These are phyloP conservation scores for Cryptocephalus primarius DNA, from an alignment of 2,888 invertebrate species.

Conservation along the genomic window DNA sequence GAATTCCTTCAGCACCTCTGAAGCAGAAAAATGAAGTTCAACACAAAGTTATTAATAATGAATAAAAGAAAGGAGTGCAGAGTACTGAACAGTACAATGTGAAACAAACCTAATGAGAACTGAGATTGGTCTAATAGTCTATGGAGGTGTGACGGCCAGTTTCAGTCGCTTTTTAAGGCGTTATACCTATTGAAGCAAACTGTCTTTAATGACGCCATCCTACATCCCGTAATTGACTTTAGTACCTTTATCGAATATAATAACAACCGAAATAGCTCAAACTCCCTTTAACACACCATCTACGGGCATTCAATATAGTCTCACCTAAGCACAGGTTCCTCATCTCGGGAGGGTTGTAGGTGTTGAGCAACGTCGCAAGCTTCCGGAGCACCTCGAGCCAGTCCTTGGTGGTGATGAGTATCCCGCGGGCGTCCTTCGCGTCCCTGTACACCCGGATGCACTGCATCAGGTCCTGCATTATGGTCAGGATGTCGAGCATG, in stretches of 20 bases:
- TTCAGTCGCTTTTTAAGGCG: no score
- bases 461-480: slow-evolving; percentile 61
- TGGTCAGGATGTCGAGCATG: slow-evolving; percentile 70
- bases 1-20: slow-evolving; percentile 67
- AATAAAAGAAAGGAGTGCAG: not conserved
- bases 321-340: slow-evolving; percentile 67
- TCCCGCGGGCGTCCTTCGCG: slow-evolving; percentile 53
- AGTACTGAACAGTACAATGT: no score
- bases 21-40: slow-evolving; percentile 14
- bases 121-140: no score
- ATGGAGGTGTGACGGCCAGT: no score
- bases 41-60: not conserved
- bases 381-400: slow-evolving; percentile 82
- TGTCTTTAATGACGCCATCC: no score
- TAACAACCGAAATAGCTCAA: no score
- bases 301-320: not conserved
- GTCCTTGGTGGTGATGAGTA: slow-evolving; percentile 67
- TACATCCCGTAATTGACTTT: no score
- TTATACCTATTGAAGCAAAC: no score
- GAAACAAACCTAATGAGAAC: no score
- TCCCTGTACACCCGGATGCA: slow-evolving; percentile 60
- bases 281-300: no score
- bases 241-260: no score
- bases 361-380: slow-evolving; percentile 75
- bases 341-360: slow-evolving; percentile 79